Conservation (phyloP, 2,797 vertebrate genomes). For the Anolis apletophallus region DNA sequence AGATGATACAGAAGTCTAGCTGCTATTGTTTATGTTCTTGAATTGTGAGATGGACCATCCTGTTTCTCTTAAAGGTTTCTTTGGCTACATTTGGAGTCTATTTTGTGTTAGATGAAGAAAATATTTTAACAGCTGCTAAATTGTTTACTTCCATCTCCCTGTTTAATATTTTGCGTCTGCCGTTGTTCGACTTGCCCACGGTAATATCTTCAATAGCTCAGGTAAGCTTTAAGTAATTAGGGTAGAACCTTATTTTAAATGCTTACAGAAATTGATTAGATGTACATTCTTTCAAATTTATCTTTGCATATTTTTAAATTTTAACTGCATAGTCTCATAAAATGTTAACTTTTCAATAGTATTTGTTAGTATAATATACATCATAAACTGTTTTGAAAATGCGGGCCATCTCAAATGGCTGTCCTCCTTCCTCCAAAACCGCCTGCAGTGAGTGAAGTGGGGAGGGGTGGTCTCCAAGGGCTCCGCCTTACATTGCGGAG, state of each 20-base stretch:
- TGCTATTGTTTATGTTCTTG: background rate
- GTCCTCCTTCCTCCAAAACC: too few relatives aligned
- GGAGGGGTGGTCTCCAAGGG: too few relatives aligned
- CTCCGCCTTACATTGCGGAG: too few relatives aligned
- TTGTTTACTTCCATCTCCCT: slow-evolving; percentile 76
- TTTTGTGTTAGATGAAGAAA: slow-evolving; percentile 73
- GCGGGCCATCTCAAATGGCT: too few relatives aligned
- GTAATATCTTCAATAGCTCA: slow-evolving; percentile 72
- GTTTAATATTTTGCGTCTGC: slow-evolving; percentile 75
- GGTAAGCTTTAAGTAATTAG: too few relatives aligned
- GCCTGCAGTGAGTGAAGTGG: too few relatives aligned
- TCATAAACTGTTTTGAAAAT: background rate
- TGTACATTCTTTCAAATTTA: background rate
- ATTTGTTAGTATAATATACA: background rate
- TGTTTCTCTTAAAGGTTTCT: slow-evolving; percentile 65
- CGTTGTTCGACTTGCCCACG: slow-evolving; percentile 69
- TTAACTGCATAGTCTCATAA: background rate
- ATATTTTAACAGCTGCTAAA: slow-evolving; percentile 74
- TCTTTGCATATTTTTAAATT: background rate
- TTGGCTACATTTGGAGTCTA: slow-evolving; percentile 72
- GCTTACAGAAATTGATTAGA: background rate
- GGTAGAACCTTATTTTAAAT: too few relatives aligned
- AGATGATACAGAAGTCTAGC: background rate
- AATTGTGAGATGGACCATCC: background rate
- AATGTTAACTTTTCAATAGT: background rate